Evolutionary conservation across 2,888 invertebrate genomes (phyloP), one percentile per base, ranked within the genome.

Genomic region (Clistopyga incitator): DNA sequence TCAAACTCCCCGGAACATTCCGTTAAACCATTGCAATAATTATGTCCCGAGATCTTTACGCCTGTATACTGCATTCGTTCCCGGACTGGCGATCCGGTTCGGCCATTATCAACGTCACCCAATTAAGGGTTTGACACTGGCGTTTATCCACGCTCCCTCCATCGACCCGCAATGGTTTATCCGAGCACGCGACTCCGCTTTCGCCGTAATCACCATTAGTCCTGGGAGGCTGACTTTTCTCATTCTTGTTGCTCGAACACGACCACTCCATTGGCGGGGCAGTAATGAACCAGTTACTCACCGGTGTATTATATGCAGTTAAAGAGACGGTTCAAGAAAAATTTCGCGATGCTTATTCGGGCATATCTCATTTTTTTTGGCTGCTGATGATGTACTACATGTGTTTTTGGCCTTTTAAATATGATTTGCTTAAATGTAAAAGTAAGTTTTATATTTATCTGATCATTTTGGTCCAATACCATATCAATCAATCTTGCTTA

Each of bases 61-160:
- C 76, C 52, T 72, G 54, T 64, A 15, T 52, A 47, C 34, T 11
- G 29, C 59, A 42, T 34, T 80, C 38, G 47, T 38, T 52, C 23
- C 64, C 8, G 80, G 47, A 29, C 67, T 65, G 68, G 34, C 72
- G 68, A 78, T 70, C 77, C 77, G 52, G 47, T 56, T 50, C 34
- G 77, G 50, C 45, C 72, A 81, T 81, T 85, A 81, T 81, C 79
- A 77, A 84, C 77, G 78, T 81, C 84, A 79, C 76, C 78, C 80
- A 82, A 84, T 82, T 82, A 77, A 78, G 50, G 18, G 23, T 78
- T 75, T 76, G 65, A 83, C 71, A 81, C 68, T 54, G 78, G 68
- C 77, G 68, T 78, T 78, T 56, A 67, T 72, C 15, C 72, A 68
- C 38, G 50, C 45, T 59, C 13, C 13, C 23, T 29, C 25, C 15